Conservation (phyloP, 2,888 invertebrate genomes). For the Perizoma affinitatum region DNA sequence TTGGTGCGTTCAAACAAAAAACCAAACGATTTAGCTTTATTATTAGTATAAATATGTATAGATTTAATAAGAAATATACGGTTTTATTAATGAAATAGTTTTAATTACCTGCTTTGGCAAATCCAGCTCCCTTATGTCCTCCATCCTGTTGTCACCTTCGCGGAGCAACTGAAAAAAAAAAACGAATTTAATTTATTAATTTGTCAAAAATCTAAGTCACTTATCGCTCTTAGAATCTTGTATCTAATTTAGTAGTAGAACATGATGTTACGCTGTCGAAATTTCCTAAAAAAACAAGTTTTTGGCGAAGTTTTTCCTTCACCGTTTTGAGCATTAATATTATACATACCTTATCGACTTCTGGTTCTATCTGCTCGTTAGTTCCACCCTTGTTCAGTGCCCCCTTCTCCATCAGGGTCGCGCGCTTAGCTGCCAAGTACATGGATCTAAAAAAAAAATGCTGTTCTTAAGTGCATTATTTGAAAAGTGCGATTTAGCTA, state of each 20-base stretch:
- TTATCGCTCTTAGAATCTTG: too few species aligned
- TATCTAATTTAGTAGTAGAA: too few species aligned
- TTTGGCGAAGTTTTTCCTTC: too few species aligned
- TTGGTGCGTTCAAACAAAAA: too few species aligned
- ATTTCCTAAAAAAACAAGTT: too few species aligned
- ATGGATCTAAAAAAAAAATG: conserved; percentile 80
- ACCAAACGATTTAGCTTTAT: too few species aligned
- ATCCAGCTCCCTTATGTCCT: conserved; percentile 51
- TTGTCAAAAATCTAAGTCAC: not conserved
- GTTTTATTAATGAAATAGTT: conserved; percentile 14
- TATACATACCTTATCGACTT: conserved; percentile 90
- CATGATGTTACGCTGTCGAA: too few species aligned
- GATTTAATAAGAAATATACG: too few species aligned
- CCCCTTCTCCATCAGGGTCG: conserved; percentile 92
- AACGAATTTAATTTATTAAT: not conserved
- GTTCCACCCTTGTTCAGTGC: conserved; percentile 77
- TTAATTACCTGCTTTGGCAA: conserved; percentile 51
- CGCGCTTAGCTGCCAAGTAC: conserved; percentile 95
- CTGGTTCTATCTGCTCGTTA: conserved; percentile 91
- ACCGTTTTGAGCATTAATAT: too few species aligned
- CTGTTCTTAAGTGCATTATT: too few species aligned
- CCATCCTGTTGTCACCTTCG: conserved; percentile 55
- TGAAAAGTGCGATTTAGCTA: too few species aligned
- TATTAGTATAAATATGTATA: too few species aligned
- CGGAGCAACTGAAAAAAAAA: conserved; percentile 55